phyloP scores from a whole-genome alignment of 2,888 invertebrate genomes.

The Spilosoma lubricipeda region DNA sequence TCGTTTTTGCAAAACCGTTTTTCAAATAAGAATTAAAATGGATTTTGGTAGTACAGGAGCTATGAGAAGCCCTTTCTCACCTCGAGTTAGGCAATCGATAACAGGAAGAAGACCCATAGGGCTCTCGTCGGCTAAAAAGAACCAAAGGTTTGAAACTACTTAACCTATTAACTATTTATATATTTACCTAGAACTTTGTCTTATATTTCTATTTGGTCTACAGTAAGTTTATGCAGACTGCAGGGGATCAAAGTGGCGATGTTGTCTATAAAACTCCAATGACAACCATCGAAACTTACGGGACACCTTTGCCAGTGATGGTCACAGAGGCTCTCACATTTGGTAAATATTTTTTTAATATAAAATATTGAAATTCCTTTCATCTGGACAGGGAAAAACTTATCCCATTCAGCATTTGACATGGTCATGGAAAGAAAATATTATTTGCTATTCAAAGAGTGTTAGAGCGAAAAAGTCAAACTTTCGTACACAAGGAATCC shows the following conservation, averaged over 20 bases:
- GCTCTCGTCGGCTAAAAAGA: slow-evolving; percentile 71
- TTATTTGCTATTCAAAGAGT: too few species aligned
- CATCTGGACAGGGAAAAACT: background rate
- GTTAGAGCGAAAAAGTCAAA: too few species aligned
- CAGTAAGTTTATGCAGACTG: slow-evolving; percentile 70
- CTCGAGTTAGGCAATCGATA: slow-evolving; percentile 75
- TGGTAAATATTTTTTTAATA: slow-evolving; percentile 81
- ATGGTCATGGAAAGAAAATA: too few species aligned
- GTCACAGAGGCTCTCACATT: slow-evolving; percentile 96
- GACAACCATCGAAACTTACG: slow-evolving; percentile 92
- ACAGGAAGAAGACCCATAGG: slow-evolving; percentile 72
- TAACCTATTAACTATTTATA: slow-evolving; percentile 38
- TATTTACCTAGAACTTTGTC: background rate
- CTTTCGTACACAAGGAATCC: too few species aligned
- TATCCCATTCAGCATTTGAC: background rate
- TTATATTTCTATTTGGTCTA: slow-evolving; percentile 27
- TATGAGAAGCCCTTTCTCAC: slow-evolving; percentile 80
- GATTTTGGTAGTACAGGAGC: slow-evolving; percentile 76
- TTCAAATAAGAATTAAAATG: slow-evolving; percentile 49
- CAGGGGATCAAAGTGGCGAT: slow-evolving; percentile 85
- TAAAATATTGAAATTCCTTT: background rate
- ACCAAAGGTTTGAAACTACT: slow-evolving; percentile 67
- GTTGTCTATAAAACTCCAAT: slow-evolving; percentile 91
- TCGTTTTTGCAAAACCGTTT: slow-evolving; percentile 35
- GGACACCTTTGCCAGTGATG: slow-evolving; percentile 93